Evolutionary conservation across 30 jellyfish, hydroid and myxozoan genomes (phyloP), one percentile per base, ranked within the genome.

Genomic region (Turritopsis rubra): DNA sequence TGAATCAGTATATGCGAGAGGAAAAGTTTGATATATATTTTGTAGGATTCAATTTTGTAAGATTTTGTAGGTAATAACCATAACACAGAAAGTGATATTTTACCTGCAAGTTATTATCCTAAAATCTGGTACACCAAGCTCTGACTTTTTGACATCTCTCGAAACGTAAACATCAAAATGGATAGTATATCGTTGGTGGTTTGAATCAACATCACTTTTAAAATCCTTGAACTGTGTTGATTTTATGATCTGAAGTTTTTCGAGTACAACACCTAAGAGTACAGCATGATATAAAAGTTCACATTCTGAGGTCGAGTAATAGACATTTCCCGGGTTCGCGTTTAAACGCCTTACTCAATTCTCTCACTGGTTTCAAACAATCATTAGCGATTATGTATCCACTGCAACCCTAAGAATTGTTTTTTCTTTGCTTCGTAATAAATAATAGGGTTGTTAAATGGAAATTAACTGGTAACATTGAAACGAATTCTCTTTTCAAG

Each of bases 101-200:
- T 80, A 80, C 87, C 28, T 80, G 87, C 87, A 80, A 53, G 53
- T 78, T 18, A 65, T 68, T 19, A 80, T 53, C 53, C 87, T 80
- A 65, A 80, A 80, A 65, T 21, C 28, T 18, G 87, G 87, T 19
- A 41, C 24, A 52, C 53, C 60, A 21, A 53, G 22, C 16, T 21
- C 78, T 13, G 79, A 53, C 79, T 80, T 80, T 52, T 54, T 53
- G 26, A 52, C 17, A 25, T 80, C 81, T 80, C 53, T 80, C 1
- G 81, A 54, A 68, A 52, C 70, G n/a, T 52, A 80, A 65, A 80
- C 87, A 53, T 80, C 85, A 53, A 80, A 80, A 31, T 54, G 52
- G 16, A 80, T 41, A n/a, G 52, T 65, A 28, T 28, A 53, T 21
- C 31, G 29, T 18, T 60, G 18, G 66, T 7, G 4, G 28, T 22